Percentiles rank a stretch among this genome's conserved stretches.
These are phyloP conservation scores for Linnaemya vulpina DNA, from an alignment of 2,888 invertebrate species.

Conservation along the genomic window DNA sequence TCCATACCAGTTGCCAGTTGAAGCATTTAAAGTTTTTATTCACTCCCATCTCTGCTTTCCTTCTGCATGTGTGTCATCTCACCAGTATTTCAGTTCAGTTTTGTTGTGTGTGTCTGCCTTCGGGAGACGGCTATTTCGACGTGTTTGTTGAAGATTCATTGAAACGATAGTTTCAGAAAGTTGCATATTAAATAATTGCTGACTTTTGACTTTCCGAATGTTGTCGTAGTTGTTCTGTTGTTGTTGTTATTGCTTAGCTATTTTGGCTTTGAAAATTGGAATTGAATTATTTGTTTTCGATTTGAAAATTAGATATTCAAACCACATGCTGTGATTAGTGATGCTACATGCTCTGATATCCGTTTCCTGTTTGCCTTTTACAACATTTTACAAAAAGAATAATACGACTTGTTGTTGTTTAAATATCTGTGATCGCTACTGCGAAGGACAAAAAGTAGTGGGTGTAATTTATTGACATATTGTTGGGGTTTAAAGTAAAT, in stretches of 20 bases:
- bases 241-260: constrained; percentile 23
- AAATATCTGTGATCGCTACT: background rate
- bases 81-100: constrained; percentile 42
- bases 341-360: constrained; percentile 50
- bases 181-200: constrained; percentile 71
- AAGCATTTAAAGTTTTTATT: constrained; percentile 43
- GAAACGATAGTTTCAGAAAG: constrained; percentile 57
- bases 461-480: constrained; percentile 8
- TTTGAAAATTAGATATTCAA: constrained; percentile 69
- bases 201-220: constrained; percentile 67
- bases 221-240: background rate
- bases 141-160: constrained; percentile 27
- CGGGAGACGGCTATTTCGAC: background rate
- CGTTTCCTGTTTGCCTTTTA: constrained; percentile 56
- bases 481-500: background rate
- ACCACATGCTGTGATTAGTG: constrained; percentile 70
- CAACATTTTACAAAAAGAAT: background rate
- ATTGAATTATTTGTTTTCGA: constrained; percentile 69
- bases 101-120: constrained; percentile 5
- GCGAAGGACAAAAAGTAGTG: background rate
- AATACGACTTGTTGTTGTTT: background rate
- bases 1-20: constrained; percentile 27
- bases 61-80: constrained; percentile 38
- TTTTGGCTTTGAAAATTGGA: constrained; percentile 43
- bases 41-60: background rate